Conservation (phyloP, 2,797 vertebrate genomes). For the Enteromius treurensis region DNA sequence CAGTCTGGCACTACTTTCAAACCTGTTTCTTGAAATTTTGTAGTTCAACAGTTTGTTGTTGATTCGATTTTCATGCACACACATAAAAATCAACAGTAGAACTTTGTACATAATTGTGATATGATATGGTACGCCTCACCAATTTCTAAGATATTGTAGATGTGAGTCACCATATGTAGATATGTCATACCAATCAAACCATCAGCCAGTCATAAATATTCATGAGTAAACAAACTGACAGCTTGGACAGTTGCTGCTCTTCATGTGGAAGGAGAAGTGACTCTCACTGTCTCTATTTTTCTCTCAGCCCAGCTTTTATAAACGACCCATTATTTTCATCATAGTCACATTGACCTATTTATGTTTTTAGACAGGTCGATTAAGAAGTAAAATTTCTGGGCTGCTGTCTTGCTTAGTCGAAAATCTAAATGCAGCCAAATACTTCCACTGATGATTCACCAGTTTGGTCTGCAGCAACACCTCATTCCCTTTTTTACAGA, state of each 20-base stretch:
- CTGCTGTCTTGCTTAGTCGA: neutral
- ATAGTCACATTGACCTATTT: neutral
- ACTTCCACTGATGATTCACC: neutral
- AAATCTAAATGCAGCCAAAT: neutral
- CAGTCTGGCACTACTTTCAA: neutral
- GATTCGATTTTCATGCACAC: neutral
- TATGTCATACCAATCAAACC: slow-evolving; percentile 41
- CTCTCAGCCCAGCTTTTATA: neutral
- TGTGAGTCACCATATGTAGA: slow-evolving; percentile 13
- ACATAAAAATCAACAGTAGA: neutral
- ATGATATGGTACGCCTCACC: neutral
- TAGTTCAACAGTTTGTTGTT: neutral
- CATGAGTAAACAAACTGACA: slow-evolving; percentile 64
- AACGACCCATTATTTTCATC: neutral
- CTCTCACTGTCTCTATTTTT: slow-evolving; percentile 4
- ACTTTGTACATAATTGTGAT: neutral
- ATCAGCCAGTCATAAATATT: slow-evolving; percentile 54
- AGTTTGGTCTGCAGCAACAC: neutral
- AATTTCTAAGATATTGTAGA: neutral
- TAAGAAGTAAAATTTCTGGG: neutral
- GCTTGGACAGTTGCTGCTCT: slow-evolving; percentile 59
- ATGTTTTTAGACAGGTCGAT: neutral
- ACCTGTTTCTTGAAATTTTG: neutral
- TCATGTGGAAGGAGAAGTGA: slow-evolving; percentile 49
- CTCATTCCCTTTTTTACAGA: neutral